Evolutionary conservation across 2,113 vertebrate genomes (phyloP), one percentile per base, ranked within the genome.

Genomic region (Gavialis gangeticus): DNA sequence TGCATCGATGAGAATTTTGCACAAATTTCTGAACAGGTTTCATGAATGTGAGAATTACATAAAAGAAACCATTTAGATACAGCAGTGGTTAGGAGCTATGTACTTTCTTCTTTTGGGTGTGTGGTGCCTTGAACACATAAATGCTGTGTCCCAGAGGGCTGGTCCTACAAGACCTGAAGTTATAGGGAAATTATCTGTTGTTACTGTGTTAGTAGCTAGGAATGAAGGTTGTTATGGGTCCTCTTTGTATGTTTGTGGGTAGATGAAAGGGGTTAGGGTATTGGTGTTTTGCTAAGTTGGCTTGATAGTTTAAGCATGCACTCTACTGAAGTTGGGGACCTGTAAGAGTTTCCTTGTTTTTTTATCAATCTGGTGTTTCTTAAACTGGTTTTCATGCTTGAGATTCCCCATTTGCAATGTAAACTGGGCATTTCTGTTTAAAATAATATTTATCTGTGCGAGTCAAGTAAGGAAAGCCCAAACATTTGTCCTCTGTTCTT

Each of bases 401-500:
- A 78, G 77, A 58, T 89, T 96, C 92, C 30, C 12, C 86, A 14
- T 10, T 88, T 62, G 89, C 22, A 82, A 88, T 83, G 89, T 79
- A 82, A 95, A 82, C n/a, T 86, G 79, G 58, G 75, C 56, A 2
- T 19, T 77, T 94, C 58, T 82, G 84, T 81, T 79, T 56, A 90
- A 96, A 96, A 94, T 94, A 94, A 76, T 95, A 82, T 83, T 92
- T 77, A 46, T 46, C 46, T 46, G 46, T 46, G 46, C 46, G 9
- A 46, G 9, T 88, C 84, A 91, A 90, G 76, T 16, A 58, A 82
- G 90, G 67, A 88, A 83, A 60, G 30, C 37, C n/a, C 78, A 95
- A 87, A 82, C 85, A 84, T 94, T 86, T 96, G 58, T 84, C 93
- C 69, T 93, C 93, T 90, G 94, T 84, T 79, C 22, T 4, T 5